phyloP scores from a whole-genome alignment of 2,797 vertebrate species.

The Sebastes vulpes region DNA sequence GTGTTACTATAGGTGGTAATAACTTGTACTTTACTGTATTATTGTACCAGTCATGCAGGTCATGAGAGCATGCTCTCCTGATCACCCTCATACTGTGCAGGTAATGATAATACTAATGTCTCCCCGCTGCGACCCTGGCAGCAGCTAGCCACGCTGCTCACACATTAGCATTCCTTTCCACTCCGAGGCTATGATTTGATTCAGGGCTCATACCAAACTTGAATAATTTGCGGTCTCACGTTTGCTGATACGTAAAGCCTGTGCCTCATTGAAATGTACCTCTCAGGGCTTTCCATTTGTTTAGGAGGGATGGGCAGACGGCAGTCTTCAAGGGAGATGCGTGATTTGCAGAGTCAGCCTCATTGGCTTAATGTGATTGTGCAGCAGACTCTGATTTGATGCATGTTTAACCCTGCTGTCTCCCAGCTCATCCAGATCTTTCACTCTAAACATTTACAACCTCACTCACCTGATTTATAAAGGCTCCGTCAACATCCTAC shows the following conservation, averaged over 20 bases:
- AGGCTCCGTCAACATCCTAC: not conserved
- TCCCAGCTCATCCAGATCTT: slow-evolving; percentile 7
- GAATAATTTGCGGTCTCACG: slow-evolving; percentile 61
- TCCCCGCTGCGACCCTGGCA: slow-evolving; percentile 46
- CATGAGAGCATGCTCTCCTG: slow-evolving; percentile 29
- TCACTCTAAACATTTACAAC: not conserved
- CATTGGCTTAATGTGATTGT: slow-evolving; percentile 55
- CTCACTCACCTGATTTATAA: not conserved
- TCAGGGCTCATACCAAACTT: slow-evolving; percentile 49
- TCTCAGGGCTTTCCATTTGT: slow-evolving; percentile 46
- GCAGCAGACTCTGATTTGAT: slow-evolving; percentile 40
- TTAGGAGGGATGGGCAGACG: slow-evolving; percentile 42
- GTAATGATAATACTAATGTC: slow-evolving; percentile 48
- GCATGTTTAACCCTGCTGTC: slow-evolving; percentile 13
- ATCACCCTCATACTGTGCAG: slow-evolving; percentile 37
- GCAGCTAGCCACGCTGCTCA: slow-evolving; percentile 32
- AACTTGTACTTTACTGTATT: not conserved
- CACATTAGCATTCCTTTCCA: slow-evolving; percentile 37
- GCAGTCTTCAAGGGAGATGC: not conserved
- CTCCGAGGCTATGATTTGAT: slow-evolving; percentile 48
- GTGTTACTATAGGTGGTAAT: slow-evolving; percentile 15
- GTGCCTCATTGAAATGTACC: slow-evolving; percentile 38
- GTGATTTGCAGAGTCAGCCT: slow-evolving; percentile 50
- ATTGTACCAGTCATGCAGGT: slow-evolving; percentile 20
- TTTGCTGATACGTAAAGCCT: slow-evolving; percentile 36